Conservation (phyloP, 2,888 invertebrate species). For the Monoplex corrugatus region DNA sequence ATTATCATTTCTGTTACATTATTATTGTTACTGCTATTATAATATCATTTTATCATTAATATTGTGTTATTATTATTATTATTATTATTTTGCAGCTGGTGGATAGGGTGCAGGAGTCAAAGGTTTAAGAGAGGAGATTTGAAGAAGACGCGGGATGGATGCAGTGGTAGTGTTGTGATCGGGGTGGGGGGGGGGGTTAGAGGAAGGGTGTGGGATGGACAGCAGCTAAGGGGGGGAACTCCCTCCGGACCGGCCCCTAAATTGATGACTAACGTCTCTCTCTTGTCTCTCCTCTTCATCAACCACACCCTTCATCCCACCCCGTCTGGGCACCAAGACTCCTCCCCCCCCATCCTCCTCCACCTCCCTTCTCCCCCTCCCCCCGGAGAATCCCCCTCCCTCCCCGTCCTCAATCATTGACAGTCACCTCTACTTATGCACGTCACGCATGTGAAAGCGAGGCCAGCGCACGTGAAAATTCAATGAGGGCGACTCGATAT, state of each 20-base stretch:
- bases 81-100: too few relatives aligned
- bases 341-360: not conserved
- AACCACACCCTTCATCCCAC: not conserved
- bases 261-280: constrained; percentile 50
- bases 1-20: too few relatives aligned
- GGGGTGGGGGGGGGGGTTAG: too few relatives aligned
- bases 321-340: not conserved
- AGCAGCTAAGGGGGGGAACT: too few relatives aligned
- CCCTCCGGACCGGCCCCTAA: constrained; percentile 39
- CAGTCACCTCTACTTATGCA: constrained; percentile 54
- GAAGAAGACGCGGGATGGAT: too few relatives aligned
- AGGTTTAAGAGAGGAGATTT: too few relatives aligned
- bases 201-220: too few relatives aligned
- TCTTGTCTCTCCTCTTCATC: constrained; percentile 17
- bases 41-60: too few relatives aligned
- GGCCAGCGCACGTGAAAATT: constrained; percentile 59
- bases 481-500: constrained; percentile 58
- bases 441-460: constrained; percentile 52
- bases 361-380: not conserved
- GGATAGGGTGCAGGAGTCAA: too few relatives aligned
- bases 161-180: too few relatives aligned
- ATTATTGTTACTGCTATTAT: too few relatives aligned
- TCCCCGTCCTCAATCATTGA: constrained; percentile 5
- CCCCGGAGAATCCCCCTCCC: not conserved
- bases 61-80: too few relatives aligned